A percentile compares a stretch with the other conserved stretches of the same genome.
phyloP scores from a whole-genome alignment of 2,797 vertebrate genomes.

The Amblyopsis hoosieri region DNA sequence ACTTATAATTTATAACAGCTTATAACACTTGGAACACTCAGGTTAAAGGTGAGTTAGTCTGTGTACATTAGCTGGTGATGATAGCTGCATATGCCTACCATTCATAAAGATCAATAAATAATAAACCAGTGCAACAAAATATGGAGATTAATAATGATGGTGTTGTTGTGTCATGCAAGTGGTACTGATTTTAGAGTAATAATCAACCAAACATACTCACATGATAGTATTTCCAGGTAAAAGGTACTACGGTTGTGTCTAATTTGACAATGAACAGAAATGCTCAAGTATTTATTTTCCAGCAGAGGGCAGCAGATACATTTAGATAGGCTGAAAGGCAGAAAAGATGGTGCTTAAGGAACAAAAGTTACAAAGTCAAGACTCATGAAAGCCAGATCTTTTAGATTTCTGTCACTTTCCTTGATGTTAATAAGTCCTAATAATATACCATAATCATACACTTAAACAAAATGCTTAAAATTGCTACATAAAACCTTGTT shows the following conservation, averaged over 20 bases:
- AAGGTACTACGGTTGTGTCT: no score
- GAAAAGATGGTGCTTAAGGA: neutral
- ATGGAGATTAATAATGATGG: no score
- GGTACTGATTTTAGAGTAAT: no score
- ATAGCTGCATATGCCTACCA: no score
- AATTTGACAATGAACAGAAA: no score
- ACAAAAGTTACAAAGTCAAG: slow-evolving; percentile 44
- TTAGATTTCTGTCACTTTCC: neutral
- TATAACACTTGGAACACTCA: neutral
- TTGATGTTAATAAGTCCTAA: neutral
- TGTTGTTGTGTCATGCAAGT: no score
- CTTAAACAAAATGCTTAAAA: neutral
- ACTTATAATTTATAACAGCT: no score
- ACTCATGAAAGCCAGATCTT: slow-evolving; percentile 11
- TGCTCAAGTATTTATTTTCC: slow-evolving; percentile 13
- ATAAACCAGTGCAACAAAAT: no score
- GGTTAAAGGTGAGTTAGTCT: neutral
- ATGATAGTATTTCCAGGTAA: no score
- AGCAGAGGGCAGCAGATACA: slow-evolving; percentile 70
- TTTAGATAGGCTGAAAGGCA: slow-evolving; percentile 3
- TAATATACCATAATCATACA: neutral
- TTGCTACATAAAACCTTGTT: no score
- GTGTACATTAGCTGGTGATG: neutral
- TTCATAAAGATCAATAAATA: no score
- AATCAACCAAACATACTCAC: no score